phyloP scores from a whole-genome alignment of 1,140 invertebrate genomes.

The Caenorhabditis elegans region DNA sequence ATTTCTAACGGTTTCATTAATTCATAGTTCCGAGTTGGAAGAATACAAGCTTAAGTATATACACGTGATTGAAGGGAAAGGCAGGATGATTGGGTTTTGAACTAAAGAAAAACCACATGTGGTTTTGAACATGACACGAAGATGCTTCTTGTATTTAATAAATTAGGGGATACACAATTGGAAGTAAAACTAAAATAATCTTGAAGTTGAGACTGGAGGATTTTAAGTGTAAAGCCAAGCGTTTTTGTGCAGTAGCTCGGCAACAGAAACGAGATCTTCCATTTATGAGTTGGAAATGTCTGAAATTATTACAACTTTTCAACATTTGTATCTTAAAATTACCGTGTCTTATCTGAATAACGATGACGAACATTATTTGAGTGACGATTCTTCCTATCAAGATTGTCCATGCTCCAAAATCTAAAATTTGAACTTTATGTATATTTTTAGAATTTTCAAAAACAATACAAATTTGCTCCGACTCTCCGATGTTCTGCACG shows the following conservation, averaged over 20 bases:
- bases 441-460: no score
- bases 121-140: not conserved
- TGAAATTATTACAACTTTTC: not conserved
- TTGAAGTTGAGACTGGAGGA: not conserved
- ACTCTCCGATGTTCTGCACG: no score
- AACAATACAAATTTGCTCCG: no score
- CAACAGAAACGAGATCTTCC: slow-evolving; percentile 37
- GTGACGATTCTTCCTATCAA: slow-evolving; percentile 25
- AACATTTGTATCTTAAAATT: no score
- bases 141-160: no score
- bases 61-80: not conserved
- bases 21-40: no score
- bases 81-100: no score
- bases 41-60: no score
- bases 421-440: no score
- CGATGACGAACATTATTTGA: slow-evolving; percentile 8
- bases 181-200: not conserved
- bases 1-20: no score
- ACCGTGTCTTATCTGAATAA: slow-evolving; percentile 32
- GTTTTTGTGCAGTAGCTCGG: not conserved
- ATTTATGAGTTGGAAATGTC: slow-evolving; percentile 29
- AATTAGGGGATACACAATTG: not conserved
- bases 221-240: not conserved
- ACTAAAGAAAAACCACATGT: not conserved
- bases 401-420: slow-evolving; percentile 23